Evolutionary conservation across 2,888 invertebrate genomes (phyloP), one percentile per base, ranked within the genome.

Genomic region (Nematopogon swammerdamellus): DNA sequence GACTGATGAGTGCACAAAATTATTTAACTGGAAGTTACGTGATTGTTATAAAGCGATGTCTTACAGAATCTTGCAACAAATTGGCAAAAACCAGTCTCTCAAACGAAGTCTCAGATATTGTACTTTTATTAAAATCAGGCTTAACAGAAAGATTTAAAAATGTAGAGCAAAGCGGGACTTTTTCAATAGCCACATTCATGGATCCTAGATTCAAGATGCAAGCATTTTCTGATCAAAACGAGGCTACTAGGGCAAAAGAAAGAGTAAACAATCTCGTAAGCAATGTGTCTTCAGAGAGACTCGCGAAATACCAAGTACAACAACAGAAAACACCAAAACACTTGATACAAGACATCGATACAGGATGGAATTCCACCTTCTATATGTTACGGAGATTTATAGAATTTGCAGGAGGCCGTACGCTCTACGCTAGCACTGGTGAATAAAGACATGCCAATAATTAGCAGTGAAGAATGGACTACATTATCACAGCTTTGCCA

Each of bases 321-420:
- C 46, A 45, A 25, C 46, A 48, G 5, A 50, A 50, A 50, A 36
- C 45, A n/a, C 8, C 42, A 1, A 49, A 50, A 46, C 50, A n/a
- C 44, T 51, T 50, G 8, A 20, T 53, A 18, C 53, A 53, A 47
- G 29, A 48, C 18, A 50, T 53, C 18, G 18, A 19, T n/a, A 51
- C 54, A 3, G 46, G 51, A 18, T 54, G 54, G 51, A 52, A 54
- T 30, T 52, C 50, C 2, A 52, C 50, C n/a, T 53, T 19, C 44
- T 52, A 52, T 19, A 54, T 54, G 54, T 10, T 54, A 19, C 17
- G 51, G 29, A 51, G 52, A 19, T 51, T 54, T 18, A 2, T 51
- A 11, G 48, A 49, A 45, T 17, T 51, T 1, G 49, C n/a, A 49
- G 49, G n/a, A n/a, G n/a, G n/a, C n/a, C n/a, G n/a, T n/a, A n/a